Evolutionary conservation across 2,113 vertebrate species (phyloP).

Genomic region (Peromyscus californicus): DNA sequence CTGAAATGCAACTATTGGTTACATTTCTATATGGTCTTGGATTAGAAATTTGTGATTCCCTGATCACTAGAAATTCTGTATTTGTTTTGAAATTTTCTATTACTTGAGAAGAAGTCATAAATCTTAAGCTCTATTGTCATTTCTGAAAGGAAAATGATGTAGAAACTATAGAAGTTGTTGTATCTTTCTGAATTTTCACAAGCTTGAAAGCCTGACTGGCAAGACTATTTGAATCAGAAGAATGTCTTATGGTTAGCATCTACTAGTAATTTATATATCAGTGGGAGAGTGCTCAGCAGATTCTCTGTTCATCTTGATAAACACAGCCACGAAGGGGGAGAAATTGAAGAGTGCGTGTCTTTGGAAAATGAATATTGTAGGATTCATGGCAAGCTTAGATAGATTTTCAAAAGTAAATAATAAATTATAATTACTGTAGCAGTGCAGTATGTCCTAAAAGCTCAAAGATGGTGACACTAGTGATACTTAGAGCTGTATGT

Average conservation of each 20-base stretch:
- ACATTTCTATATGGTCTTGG: constrained; percentile 29
- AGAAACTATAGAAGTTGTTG: neutral
- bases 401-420: constrained; percentile 10
- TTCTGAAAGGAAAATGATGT: neutral
- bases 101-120: constrained; percentile 23
- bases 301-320: constrained; percentile 11
- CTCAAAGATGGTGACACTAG: neutral
- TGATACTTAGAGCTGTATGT: constrained; percentile 29
- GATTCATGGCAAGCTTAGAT: neutral
- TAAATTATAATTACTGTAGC: constrained; percentile 11
- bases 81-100: constrained; percentile 45
- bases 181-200: constrained; percentile 43
- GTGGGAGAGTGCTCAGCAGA: neutral
- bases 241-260: constrained; percentile 26
- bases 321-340: neutral
- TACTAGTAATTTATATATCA: constrained; percentile 25
- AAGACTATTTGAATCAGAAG: constrained; percentile 5
- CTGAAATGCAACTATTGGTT: constrained; percentile 49
- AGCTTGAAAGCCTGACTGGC: neutral
- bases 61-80: constrained; percentile 3
- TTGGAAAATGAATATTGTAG: constrained; percentile 40
- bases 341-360: constrained; percentile 19
- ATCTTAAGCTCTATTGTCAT: constrained; percentile 33
- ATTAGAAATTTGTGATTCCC: constrained; percentile 52
- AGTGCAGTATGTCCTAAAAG: constrained; percentile 21